Evolutionary conservation across 2,888 invertebrate genomes (phyloP), one percentile per base, ranked within the genome.

Genomic region (Cerceris ruficornis): DNA sequence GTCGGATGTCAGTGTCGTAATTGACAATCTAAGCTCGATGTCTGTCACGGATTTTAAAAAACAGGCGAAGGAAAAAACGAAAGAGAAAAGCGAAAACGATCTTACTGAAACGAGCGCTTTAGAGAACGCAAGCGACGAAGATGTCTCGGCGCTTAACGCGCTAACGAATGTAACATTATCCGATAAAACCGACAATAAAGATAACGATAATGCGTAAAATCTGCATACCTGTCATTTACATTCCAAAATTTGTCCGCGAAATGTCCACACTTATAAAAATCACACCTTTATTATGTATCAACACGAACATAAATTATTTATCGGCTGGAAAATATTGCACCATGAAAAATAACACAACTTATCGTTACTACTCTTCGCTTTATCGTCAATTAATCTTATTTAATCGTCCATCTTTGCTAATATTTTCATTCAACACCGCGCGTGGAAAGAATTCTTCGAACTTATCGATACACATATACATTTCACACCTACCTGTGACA

Each of bases 1-100:
- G 74, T 71, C 86, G 17, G 83, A 88, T 58, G 83, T 86, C 11
- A 90, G 88, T 62, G 80, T 88, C 2, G 87, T 89, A 6, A 84
- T 89, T 39, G 83, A 86, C 54, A 77, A 85, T 67, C 15, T 77
- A 8, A 43, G 39, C 43, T 72, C 77, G 0, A 73, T 68, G 69
- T 60, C 71, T 0, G 52, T 87, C 0, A 49, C 68, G 9, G 75
- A 82, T 7, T 83, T 85, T 15, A 86, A 88, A 14, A 70, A 73
- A 2, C 52, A 68, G 67, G 75, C 79, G 0, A 73, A 57, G 11
- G 28, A 64, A 9, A 74, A 42, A 61, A 57, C 42, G 7, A 59
- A 72, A 7, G 14, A 58, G 11, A n/a, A 7, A 7, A 57, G 54
- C 6, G 49, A 68, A 8, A 49, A 9, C 15, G 28, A 55, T 41